Evolutionary conservation across 2,888 invertebrate species (phyloP).

Genomic region (Drosophila meridiana): DNA sequence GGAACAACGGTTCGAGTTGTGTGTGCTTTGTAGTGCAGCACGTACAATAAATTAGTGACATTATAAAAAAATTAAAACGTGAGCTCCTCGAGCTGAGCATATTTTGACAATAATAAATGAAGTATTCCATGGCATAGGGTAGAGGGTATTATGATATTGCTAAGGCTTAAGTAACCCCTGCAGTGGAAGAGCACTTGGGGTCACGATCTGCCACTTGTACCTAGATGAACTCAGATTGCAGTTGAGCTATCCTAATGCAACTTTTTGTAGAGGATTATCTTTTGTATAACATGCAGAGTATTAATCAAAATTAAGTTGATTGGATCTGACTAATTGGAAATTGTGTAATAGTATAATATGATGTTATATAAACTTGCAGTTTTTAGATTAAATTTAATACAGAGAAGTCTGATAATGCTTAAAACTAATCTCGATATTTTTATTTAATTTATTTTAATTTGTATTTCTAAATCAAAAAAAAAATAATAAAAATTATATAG

Average conservation of each 20-base stretch:
- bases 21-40: slow-evolving; percentile 74
- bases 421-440: no score
- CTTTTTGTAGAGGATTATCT: neutral
- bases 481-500: neutral
- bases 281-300: neutral
- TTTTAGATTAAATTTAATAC: no score
- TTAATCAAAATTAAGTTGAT: neutral
- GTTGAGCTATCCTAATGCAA: neutral
- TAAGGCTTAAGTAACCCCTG: neutral
- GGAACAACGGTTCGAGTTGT: slow-evolving; percentile 17
- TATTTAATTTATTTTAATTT: neutral
- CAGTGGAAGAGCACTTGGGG: neutral
- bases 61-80: slow-evolving; percentile 79
- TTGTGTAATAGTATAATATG: neutral
- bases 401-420: no score
- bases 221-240: neutral
- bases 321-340: no score
- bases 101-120: slow-evolving; percentile 70
- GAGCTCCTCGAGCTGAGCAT: slow-evolving; percentile 62
- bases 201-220: neutral
- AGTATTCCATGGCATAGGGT: slow-evolving; percentile 29
- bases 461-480: neutral
- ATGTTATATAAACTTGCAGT: neutral
- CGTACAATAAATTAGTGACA: slow-evolving; percentile 78
- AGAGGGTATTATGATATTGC: neutral